Conservation (phyloP, 2,888 invertebrate species). For the Drosophila kanekoi region DNA sequence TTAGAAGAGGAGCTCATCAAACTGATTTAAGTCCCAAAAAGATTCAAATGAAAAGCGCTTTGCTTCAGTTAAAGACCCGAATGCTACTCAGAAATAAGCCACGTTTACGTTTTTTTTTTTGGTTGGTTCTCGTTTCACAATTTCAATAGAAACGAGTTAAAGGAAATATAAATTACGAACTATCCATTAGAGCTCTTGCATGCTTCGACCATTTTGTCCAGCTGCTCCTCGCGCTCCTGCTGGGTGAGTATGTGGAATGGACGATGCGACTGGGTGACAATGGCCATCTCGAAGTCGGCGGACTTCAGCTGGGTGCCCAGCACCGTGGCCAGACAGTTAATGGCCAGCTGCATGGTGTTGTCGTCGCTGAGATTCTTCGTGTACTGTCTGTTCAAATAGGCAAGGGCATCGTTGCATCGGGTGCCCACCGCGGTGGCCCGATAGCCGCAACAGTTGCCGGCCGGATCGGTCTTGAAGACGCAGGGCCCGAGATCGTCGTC, state of each 20-base stretch:
- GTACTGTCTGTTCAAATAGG: not conserved
- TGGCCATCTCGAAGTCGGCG: not conserved
- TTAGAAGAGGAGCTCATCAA: too few species aligned
- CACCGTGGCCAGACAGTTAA: not conserved
- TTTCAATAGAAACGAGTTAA: not conserved
- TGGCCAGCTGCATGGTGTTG: not conserved
- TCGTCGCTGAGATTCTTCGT: not conserved
- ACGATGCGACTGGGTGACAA: not conserved
- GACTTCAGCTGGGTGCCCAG: not conserved
- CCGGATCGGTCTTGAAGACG: not conserved
- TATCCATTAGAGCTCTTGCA: not conserved
- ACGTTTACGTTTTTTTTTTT: too few species aligned
- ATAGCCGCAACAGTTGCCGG: not conserved
- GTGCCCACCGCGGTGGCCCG: conserved; percentile 1
- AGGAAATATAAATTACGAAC: too few species aligned
- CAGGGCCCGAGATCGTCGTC: not conserved
- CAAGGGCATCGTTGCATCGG: not conserved
- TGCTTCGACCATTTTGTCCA: rapidly evolving
- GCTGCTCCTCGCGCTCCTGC: not conserved
- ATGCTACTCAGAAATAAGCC: too few species aligned
- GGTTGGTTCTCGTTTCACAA: too few species aligned
- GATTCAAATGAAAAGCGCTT: too few species aligned
- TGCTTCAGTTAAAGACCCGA: too few species aligned
- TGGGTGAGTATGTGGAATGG: not conserved
- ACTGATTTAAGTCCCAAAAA: too few species aligned